Percentiles rank a stretch among this genome's conserved stretches.
These are phyloP conservation scores for Acleris emargana DNA, from an alignment of 2,888 invertebrate species.

Conservation along the genomic window DNA sequence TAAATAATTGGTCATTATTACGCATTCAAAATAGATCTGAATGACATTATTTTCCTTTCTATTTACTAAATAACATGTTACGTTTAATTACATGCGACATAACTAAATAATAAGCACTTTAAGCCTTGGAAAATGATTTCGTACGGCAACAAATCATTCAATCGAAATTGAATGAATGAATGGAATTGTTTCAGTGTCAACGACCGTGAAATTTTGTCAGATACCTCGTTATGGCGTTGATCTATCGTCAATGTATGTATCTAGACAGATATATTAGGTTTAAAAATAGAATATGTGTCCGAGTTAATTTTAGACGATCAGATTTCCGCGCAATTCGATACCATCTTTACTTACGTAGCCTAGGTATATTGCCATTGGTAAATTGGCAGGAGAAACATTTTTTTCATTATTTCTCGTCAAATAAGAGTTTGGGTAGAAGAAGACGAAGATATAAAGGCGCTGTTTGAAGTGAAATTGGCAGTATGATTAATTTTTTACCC, in stretches of 20 bases:
- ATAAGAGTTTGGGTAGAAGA: background rate
- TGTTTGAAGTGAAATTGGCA: too few relatives aligned
- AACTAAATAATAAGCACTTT: background rate
- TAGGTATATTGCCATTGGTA: conserved; percentile 17
- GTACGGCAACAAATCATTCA: background rate
- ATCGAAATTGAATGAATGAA: conserved; percentile 21
- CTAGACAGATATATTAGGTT: conserved; percentile 13
- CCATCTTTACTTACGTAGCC: conserved; percentile 18
- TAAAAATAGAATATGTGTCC: conserved; percentile 19
- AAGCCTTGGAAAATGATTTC: background rate
- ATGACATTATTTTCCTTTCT: background rate
- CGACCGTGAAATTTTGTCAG: conserved; percentile 26
- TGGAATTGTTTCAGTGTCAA: conserved; percentile 25
- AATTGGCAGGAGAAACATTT: conserved; percentile 19
- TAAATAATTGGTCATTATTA: too few relatives aligned
- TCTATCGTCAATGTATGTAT: conserved; percentile 15
- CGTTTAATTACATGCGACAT: background rate
- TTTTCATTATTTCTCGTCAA: background rate
- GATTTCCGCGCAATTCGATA: conserved; percentile 25
- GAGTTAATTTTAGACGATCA: conserved; percentile 26
- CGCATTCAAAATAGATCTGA: too few relatives aligned
- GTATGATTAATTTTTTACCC: too few relatives aligned
- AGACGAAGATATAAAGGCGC: too few relatives aligned
- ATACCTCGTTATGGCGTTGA: conserved; percentile 26
- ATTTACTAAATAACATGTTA: background rate